These are phyloP conservation scores for Pseudococcus longispinus DNA, from an alignment of 2,888 invertebrate species.

Conservation along the genomic window DNA sequence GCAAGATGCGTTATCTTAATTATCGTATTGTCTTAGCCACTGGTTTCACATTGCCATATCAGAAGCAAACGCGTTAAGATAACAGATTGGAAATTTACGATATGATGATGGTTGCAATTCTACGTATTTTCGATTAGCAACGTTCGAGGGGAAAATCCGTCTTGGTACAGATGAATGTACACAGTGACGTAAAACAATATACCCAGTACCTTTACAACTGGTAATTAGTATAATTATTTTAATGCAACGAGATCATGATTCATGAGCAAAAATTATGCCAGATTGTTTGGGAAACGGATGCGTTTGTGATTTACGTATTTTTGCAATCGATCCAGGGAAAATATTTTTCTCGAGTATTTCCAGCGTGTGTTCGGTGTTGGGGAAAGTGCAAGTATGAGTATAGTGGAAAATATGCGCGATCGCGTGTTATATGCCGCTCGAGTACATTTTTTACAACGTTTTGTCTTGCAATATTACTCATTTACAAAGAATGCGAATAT, in stretches of 20 bases:
- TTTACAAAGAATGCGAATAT: background rate
- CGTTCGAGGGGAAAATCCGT: background rate
- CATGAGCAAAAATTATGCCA: background rate
- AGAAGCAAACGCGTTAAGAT: background rate
- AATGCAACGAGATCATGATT: background rate
- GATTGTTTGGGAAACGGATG: background rate
- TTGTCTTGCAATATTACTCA: conserved; percentile 1
- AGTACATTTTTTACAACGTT: background rate
- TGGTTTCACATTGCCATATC: background rate
- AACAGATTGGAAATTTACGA: background rate
- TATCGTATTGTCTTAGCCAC: background rate
- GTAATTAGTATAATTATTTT: conserved; percentile 24
- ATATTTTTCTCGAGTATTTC: background rate
- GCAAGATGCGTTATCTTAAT: conserved; percentile 10
- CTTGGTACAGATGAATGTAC: background rate
- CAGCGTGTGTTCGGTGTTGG: too few species aligned
- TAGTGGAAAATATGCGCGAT: background rate
- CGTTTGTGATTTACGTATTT: background rate
- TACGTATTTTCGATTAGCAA: background rate
- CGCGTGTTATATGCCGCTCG: background rate
- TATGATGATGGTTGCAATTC: background rate
- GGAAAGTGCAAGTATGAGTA: conserved; percentile 34
- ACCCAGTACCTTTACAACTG: background rate
- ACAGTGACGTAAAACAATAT: conserved; percentile 31
- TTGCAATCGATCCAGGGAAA: background rate